These are phyloP conservation scores for Sycophila texana DNA, from an alignment of 2,888 invertebrate genomes.

Conservation along the genomic window DNA sequence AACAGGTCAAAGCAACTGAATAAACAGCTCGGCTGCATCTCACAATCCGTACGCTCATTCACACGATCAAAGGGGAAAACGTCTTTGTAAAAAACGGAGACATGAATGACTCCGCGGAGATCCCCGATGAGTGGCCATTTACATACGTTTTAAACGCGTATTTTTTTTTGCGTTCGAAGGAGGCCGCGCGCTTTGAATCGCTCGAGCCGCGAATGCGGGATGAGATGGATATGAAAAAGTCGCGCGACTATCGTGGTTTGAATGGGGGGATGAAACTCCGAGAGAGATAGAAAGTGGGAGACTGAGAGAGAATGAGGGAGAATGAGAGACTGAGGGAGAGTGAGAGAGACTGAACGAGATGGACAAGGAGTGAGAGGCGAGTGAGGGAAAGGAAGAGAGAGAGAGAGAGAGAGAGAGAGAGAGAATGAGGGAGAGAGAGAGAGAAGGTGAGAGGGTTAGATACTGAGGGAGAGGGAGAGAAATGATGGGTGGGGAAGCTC, in stretches of 20 bases:
- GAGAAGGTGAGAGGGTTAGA: conserved; percentile 1
- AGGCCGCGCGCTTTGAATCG: not conserved
- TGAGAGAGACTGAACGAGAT: too few relatives aligned
- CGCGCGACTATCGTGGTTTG: not conserved
- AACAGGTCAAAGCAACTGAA: not conserved
- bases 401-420: not conserved
- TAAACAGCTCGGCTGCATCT: conserved; percentile 14
- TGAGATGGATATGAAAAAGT: conserved; percentile 15
- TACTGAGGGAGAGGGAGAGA: not conserved
- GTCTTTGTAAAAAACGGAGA: not conserved
- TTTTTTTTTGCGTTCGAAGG: conserved; percentile 20
- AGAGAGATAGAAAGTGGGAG: not conserved
- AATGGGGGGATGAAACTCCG: not conserved
- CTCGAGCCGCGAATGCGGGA: conserved; percentile 2
- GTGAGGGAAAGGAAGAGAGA: not conserved
- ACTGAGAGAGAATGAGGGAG: not conserved
- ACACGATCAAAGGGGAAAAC: not conserved
- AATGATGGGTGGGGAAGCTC: conserved; percentile 35
- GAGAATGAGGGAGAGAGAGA: conserved; percentile 1
- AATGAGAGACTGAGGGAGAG: not conserved
- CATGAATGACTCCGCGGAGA: not conserved
- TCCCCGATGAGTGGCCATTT: not conserved
- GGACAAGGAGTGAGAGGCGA: too few relatives aligned
- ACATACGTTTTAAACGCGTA: conserved; percentile 17
- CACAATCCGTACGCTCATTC: conserved; percentile 26